A percentile compares a stretch with the other conserved stretches of the same genome.
These are phyloP conservation scores for Palythoa grandis DNA, from an alignment of 92 coral and sea anemone genomes.

Conservation along the genomic window DNA sequence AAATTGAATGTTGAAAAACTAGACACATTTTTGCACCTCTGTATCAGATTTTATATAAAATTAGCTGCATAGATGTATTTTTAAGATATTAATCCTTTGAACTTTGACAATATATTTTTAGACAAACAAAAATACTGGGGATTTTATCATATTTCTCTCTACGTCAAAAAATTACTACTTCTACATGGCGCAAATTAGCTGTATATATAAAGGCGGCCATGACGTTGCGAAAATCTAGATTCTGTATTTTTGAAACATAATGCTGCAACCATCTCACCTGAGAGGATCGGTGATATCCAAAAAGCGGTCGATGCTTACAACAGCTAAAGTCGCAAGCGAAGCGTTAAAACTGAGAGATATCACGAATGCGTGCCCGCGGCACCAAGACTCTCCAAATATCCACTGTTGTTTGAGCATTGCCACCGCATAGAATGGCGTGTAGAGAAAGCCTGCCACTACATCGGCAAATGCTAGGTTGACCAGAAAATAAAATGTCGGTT, in stretches of 20 bases:
- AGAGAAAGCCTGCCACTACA: conserved; percentile 63
- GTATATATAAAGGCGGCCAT: too few relatives aligned
- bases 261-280: conserved; percentile 46
- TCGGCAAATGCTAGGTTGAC: conserved; percentile 75
- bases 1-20: too few relatives aligned
- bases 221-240: too few relatives aligned
- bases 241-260: not conserved
- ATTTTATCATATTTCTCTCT: too few relatives aligned
- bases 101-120: too few relatives aligned
- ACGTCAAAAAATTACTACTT: too few relatives aligned
- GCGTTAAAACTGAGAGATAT: conserved; percentile 75
- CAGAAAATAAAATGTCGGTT: conserved; percentile 80
- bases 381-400: conserved; percentile 66
- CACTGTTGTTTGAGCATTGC: conserved; percentile 63
- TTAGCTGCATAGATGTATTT: too few relatives aligned
- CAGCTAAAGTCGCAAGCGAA: conserved; percentile 68
- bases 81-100: too few relatives aligned
- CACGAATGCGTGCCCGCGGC: conserved; percentile 69
- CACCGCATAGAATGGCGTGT: conserved; percentile 68
- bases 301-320: conserved; percentile 80
- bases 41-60: too few relatives aligned
- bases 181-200: too few relatives aligned
- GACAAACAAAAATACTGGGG: too few relatives aligned
- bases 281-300: conserved; percentile 76
- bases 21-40: too few relatives aligned